A percentile compares a stretch with the other conserved stretches of the same genome.
Evolutionary conservation across 2,888 invertebrate species (phyloP).

Genomic region (Conops quadrifasciatus): DNA sequence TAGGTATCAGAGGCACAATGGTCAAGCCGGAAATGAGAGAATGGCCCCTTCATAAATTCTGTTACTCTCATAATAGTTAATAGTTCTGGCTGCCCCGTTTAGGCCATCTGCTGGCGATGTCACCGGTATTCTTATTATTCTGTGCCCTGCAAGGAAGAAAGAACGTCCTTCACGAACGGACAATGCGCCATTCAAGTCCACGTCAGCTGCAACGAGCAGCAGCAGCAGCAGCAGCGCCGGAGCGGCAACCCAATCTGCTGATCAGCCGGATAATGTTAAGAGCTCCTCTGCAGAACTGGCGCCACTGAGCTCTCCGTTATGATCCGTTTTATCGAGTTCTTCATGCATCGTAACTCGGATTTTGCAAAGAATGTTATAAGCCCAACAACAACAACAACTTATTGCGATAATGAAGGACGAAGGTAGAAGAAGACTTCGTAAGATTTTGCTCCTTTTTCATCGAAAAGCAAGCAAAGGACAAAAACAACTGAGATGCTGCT

Average conservation of each 20-base stretch:
- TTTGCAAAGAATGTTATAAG: constrained; percentile 16
- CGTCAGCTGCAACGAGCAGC: neutral
- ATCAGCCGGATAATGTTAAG: constrained; percentile 24
- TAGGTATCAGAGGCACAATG: no score
- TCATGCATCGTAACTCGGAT: constrained; percentile 4
- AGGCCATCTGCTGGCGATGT: no score
- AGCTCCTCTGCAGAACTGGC: constrained; percentile 8
- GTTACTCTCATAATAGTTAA: no score
- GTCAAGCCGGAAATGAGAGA: no score
- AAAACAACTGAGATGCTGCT: neutral
- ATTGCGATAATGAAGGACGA: neutral
- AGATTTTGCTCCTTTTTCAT: neutral
- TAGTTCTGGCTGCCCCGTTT: no score
- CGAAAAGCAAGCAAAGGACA: neutral
- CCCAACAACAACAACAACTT: neutral
- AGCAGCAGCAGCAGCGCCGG: neutral
- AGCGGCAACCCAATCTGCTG: constrained; percentile 10
- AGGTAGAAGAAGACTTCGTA: neutral
- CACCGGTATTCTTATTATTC: no score
- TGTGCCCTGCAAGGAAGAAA: no score
- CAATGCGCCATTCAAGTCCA: neutral
- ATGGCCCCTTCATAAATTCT: no score
- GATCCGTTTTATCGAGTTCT: neutral
- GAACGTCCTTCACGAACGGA: neutral
- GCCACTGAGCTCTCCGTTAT: neutral